phyloP scores from a whole-genome alignment of 2,797 vertebrate species.

The Cyprinodon diabolis region DNA sequence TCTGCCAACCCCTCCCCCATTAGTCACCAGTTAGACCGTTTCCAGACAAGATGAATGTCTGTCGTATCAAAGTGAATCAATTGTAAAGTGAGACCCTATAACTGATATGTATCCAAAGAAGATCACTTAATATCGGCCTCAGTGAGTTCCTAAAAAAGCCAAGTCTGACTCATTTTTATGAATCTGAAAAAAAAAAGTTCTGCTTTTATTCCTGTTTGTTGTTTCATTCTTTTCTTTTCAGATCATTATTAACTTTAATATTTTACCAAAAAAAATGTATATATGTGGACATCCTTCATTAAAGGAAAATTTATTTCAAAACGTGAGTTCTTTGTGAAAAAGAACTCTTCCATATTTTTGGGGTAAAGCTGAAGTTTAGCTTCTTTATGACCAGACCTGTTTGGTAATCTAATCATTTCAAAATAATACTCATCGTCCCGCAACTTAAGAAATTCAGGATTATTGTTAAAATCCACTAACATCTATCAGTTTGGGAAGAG shows the following conservation, averaged over 20 bases:
- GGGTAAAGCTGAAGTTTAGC: background rate
- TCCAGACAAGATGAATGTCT: constrained; percentile 16
- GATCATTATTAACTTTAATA: too few relatives aligned
- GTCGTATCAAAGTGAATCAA: constrained; percentile 12
- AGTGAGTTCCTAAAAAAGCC: constrained; percentile 55
- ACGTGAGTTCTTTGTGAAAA: background rate
- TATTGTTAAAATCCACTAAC: background rate
- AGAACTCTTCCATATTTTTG: background rate
- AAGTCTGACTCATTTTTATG: constrained; percentile 3
- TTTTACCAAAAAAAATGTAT: background rate
- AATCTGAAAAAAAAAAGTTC: background rate
- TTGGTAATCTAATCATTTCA: background rate
- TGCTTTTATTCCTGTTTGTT: background rate
- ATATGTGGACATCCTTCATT: background rate
- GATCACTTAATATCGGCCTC: constrained; percentile 30
- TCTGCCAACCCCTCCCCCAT: constrained; percentile 56
- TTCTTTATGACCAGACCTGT: background rate
- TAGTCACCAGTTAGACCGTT: constrained; percentile 44
- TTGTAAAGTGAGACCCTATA: constrained; percentile 5
- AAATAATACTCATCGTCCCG: too few relatives aligned
- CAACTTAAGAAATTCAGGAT: background rate
- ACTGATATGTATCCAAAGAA: constrained; percentile 7
- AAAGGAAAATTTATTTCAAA: background rate
- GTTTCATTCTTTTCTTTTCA: background rate
- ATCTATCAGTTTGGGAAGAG: background rate